Percentiles rank a stretch among this genome's conserved stretches.
Conservation (phyloP, 1,140 invertebrate genomes). For the Atopsyche davidsoni region DNA sequence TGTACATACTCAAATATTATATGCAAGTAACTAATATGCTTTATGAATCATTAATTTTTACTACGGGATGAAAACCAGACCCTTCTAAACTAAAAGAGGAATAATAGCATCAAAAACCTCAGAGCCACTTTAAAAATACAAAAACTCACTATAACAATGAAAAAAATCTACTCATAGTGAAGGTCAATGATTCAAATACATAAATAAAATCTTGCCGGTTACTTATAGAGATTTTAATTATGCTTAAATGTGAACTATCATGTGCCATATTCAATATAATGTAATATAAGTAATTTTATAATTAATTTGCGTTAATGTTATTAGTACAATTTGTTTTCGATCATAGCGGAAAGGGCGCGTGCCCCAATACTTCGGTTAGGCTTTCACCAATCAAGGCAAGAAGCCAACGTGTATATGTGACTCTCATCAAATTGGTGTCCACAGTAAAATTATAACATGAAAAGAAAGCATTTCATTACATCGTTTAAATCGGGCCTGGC, state of each 20-base stretch:
- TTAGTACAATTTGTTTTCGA: background rate
- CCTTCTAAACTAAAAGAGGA: no score
- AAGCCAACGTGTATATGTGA: background rate
- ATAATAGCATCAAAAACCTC: no score
- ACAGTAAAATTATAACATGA: background rate
- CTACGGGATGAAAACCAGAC: background rate
- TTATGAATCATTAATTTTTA: background rate
- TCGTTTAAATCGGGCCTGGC: no score
- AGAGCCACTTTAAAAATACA: background rate
- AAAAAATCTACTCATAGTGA: background rate
- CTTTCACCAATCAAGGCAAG: background rate
- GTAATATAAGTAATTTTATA: background rate
- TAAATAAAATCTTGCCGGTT: no score
- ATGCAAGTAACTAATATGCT: background rate
- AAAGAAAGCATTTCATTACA: background rate
- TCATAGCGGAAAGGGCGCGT: background rate
- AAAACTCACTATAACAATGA: background rate
- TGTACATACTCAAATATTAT: slow-evolving; percentile 17
- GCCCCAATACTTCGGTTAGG: background rate
- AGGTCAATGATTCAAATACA: background rate
- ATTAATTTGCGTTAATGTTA: background rate
- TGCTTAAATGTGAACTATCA: background rate
- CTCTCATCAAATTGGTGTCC: background rate
- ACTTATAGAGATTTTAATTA: background rate
- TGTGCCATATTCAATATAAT: background rate